phyloP scores from a whole-genome alignment of 2,888 invertebrate genomes.

The Dryobotodes eremita region DNA sequence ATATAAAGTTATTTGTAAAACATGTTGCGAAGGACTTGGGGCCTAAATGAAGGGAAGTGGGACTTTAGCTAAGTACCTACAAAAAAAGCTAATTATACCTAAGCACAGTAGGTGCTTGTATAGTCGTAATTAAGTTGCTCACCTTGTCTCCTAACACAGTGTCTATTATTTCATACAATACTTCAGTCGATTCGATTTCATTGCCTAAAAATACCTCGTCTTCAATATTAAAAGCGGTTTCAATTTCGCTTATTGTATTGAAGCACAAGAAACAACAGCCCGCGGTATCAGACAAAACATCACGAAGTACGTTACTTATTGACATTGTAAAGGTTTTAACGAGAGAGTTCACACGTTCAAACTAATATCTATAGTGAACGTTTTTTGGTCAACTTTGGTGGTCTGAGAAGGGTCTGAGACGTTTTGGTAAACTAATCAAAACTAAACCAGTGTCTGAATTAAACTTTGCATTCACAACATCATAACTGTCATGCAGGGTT shows the following conservation, averaged over 20 bases:
- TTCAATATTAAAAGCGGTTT: constrained; percentile 35
- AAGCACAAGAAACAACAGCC: constrained; percentile 66
- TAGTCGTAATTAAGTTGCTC: constrained; percentile 12
- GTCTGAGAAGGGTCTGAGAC: no score
- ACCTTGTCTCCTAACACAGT: constrained; percentile 61
- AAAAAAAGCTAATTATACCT: background rate
- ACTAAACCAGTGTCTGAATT: no score
- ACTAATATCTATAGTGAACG: background rate
- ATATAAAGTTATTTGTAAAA: background rate
- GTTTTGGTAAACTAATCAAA: no score
- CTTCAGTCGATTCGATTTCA: constrained; percentile 19
- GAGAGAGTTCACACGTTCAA: background rate
- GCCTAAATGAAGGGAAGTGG: background rate
- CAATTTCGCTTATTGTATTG: constrained; percentile 30
- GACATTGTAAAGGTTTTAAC: constrained; percentile 39
- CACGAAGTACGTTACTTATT: constrained; percentile 34
- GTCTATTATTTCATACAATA: constrained; percentile 53
- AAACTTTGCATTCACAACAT: no score
- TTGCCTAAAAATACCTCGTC: constrained; percentile 61
- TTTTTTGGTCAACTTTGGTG: background rate
- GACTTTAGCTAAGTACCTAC: background rate
- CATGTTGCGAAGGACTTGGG: background rate
- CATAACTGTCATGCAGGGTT: no score
- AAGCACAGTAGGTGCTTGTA: no score
- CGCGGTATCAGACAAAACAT: constrained; percentile 43